Conservation (phyloP, 2,888 invertebrate species). For the Epinotia ramella region DNA sequence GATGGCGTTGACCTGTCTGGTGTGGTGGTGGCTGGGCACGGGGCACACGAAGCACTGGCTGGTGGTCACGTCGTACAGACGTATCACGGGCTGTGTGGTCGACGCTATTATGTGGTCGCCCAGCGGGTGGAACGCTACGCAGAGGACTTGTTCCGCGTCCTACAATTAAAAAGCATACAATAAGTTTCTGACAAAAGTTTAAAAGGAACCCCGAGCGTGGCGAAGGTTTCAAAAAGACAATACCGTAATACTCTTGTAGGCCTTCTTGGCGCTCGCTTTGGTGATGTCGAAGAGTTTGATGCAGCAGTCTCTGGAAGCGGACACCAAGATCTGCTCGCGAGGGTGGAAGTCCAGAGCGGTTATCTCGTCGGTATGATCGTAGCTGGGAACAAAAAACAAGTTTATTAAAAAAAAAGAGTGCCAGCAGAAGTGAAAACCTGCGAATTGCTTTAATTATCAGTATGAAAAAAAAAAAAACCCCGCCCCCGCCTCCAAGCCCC, state of each 20-base stretch:
- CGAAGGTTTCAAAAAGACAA: not conserved
- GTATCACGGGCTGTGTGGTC: conserved; percentile 94
- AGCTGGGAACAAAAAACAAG: conserved; percentile 64
- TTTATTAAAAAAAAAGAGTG: not conserved
- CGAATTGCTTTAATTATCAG: no score
- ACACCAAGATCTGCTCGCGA: conserved; percentile 96
- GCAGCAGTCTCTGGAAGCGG: conserved; percentile 97
- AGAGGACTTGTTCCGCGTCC: conserved; percentile 96
- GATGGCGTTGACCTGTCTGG: conserved; percentile 90
- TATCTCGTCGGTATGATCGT: conserved; percentile 99
- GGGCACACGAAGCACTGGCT: conserved; percentile 98
- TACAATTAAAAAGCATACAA: conserved; percentile 58
- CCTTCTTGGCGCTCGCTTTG: conserved; percentile 99
- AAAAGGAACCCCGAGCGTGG: no score
- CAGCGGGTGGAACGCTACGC: conserved; percentile 97
- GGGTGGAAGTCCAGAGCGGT: conserved; percentile 99
- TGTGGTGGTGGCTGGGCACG: conserved; percentile 94
- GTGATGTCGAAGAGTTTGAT: conserved; percentile 99
- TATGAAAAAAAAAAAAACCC: no score
- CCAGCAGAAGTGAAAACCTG: no score
- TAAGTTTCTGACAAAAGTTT: no score
- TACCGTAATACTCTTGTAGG: conserved; percentile 96
- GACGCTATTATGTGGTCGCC: conserved; percentile 98
- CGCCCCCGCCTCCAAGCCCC: no score
- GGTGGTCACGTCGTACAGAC: conserved; percentile 97